These are phyloP conservation scores for Brachyrhaphis roseni DNA, from an alignment of 2,797 vertebrate genomes.

Conservation along the genomic window DNA sequence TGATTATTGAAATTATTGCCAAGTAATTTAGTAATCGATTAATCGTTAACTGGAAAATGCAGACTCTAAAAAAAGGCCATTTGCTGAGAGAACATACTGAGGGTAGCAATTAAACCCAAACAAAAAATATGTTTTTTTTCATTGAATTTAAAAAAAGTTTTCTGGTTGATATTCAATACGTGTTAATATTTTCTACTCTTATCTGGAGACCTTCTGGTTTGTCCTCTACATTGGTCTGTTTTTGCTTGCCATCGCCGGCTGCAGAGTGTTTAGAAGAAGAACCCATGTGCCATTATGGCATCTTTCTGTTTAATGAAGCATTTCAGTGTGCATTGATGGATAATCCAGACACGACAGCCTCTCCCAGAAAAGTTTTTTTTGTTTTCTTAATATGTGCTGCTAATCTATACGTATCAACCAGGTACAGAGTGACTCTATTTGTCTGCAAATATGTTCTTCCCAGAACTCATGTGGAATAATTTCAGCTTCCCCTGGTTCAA, in stretches of 20 bases:
- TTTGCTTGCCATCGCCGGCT: constrained; percentile 43
- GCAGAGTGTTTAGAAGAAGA: constrained; percentile 43
- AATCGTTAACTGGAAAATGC: no score
- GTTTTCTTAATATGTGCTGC: constrained; percentile 46
- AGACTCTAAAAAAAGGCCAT: no score
- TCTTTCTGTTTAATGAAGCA: constrained; percentile 16
- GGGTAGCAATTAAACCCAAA: no score
- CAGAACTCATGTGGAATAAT: no score
- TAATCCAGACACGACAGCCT: constrained; percentile 25
- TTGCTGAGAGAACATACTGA: not conserved
- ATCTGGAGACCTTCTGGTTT: constrained; percentile 70
- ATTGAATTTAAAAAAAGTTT: no score
- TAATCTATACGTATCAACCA: constrained; percentile 46
- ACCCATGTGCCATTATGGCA: constrained; percentile 9
- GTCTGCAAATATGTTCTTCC: no score
- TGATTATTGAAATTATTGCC: no score
- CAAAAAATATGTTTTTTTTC: no score
- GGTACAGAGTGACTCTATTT: constrained; percentile 47
- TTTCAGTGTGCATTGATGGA: not conserved
- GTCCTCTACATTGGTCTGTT: constrained; percentile 60
- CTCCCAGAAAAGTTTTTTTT: constrained; percentile 19
- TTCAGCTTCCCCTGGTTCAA: no score
- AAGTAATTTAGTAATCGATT: no score
- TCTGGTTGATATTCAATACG: constrained; percentile 85
- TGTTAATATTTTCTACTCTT: constrained; percentile 76